Conservation (phyloP, 2,888 invertebrate genomes). For the Brachynemurus nebulosus region DNA sequence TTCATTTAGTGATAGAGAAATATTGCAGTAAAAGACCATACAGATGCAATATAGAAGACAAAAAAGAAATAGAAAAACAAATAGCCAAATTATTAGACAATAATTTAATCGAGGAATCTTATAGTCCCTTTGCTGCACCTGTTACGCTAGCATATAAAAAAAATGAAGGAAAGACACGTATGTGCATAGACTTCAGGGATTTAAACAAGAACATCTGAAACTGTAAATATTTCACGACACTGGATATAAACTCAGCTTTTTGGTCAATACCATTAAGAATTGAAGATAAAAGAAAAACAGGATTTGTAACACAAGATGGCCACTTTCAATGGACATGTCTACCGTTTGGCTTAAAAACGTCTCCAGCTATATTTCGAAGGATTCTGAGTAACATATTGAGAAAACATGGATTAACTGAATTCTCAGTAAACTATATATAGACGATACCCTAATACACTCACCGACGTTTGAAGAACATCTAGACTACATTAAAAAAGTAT, state of each 20-base stretch:
- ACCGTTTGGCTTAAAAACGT: conserved; percentile 17
- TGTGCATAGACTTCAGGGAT: conserved; percentile 23
- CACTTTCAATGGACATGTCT: conserved; percentile 18
- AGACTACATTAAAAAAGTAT: not conserved
- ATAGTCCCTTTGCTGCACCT: conserved; percentile 20
- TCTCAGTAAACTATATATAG: conserved; percentile 18
- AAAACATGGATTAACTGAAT: conserved; percentile 12
- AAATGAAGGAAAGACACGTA: conserved; percentile 21
- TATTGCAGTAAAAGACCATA: conserved; percentile 4
- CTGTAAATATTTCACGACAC: conserved; percentile 23
- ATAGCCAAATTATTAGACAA: conserved; percentile 16
- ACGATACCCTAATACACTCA: conserved; percentile 18
- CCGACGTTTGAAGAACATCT: conserved; percentile 14
- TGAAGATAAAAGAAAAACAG: conserved; percentile 23
- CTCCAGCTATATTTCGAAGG: conserved; percentile 17
- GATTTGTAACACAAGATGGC: conserved; percentile 19
- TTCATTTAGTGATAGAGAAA: conserved; percentile 6
- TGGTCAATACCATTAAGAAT: conserved; percentile 24
- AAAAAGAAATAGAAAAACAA: conserved; percentile 17
- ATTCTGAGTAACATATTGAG: conserved; percentile 14
- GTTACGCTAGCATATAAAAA: conserved; percentile 20
- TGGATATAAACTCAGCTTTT: conserved; percentile 23
- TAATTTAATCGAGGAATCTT: conserved; percentile 13
- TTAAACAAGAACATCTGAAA: conserved; percentile 24
- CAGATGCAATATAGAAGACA: not conserved